Base-by-base conservation (phyloP, 2,797 vertebrate species). In the Melanogrammus aeglefinus region DNA sequence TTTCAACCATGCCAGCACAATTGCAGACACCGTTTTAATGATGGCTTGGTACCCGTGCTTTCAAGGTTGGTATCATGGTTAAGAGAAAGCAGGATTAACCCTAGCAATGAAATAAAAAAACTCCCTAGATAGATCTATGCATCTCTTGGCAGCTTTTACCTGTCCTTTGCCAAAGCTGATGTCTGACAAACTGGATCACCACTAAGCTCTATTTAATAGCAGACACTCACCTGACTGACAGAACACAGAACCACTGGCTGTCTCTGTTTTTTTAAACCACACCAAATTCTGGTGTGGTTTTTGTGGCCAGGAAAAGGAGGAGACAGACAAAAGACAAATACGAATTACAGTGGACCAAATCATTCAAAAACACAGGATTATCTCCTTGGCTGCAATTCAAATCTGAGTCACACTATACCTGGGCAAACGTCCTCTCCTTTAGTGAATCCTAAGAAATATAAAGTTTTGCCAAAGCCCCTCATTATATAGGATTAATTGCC, bases 291-390 rank as follows among this genome's bases (percentile, higher is more conserved):
- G 75, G 41, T 74, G 78, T 81, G 78, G 83, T 36, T 88, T 88
- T 88, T 88, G 75, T 86, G 78, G 86, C 76, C 88, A 90, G 88
- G 90, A 92, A 90, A 87, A 87, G 82, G 83, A 87, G 85, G 80
- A 84, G 83, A 90, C 83, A 89, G 84, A 86, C 83, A 84, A 88
- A 88, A 90, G 86, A 89, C 86, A 89, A 88, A 90, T 83, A 86
- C 85, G 29, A 91, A 92, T 94, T 90, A 93, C 85, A 80, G 83
- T 89, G 86, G 88, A 91, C 84, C 36, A 83, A 86, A 89, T 86
- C 75, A 80, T 75, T 82, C 86, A 77, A 82, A 90, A 89, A 86
- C 88, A 86, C 78, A 82, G 85, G 83, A 81, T 90, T 91, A 88
- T 88, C 79, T 86, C 74, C 80, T 79, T 86, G 80, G 79, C 83